phyloP scores from a whole-genome alignment of 2,888 invertebrate species.

The Micoletzkya japonica region DNA sequence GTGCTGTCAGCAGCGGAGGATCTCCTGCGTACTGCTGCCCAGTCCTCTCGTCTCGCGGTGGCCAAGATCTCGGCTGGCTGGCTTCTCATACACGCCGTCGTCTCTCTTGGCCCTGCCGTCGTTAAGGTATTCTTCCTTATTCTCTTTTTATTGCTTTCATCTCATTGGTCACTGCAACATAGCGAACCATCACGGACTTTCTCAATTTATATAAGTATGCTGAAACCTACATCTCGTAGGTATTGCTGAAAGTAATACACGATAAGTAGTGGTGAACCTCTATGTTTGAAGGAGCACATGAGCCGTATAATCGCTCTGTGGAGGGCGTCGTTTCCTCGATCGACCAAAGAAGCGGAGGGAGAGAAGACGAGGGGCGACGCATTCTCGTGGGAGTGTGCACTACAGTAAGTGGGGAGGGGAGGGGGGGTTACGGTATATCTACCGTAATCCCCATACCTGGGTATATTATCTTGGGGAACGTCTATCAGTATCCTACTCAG shows the following conservation, averaged over 20 bases:
- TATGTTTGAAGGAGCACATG: slow-evolving; percentile 71
- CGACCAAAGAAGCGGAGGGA: slow-evolving; percentile 91
- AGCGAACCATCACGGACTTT: background rate
- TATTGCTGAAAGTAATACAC: too few relatives aligned
- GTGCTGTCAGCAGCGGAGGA: slow-evolving; percentile 97
- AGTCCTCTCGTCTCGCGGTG: slow-evolving; percentile 89
- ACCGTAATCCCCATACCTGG: too few relatives aligned
- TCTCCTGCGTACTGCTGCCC: slow-evolving; percentile 88
- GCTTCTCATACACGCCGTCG: slow-evolving; percentile 92
- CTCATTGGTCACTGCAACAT: background rate
- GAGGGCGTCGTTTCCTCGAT: slow-evolving; percentile 96
- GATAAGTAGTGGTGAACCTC: too few relatives aligned
- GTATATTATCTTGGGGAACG: too few relatives aligned
- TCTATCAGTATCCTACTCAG: background rate
- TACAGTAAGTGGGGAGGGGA: slow-evolving; percentile 76
- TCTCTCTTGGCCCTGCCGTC: slow-evolving; percentile 76
- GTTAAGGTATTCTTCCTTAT: slow-evolving; percentile 26
- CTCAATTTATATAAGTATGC: background rate
- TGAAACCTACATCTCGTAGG: background rate
- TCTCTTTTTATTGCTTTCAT: background rate
- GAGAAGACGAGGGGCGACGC: slow-evolving; percentile 90
- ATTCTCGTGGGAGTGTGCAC: slow-evolving; percentile 89
- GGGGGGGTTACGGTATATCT: too few relatives aligned
- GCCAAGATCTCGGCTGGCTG: slow-evolving; percentile 96
- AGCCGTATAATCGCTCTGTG: slow-evolving; percentile 91